Conservation (phyloP, 2,113 vertebrate genomes). For the Hemichromis elongatus region DNA sequence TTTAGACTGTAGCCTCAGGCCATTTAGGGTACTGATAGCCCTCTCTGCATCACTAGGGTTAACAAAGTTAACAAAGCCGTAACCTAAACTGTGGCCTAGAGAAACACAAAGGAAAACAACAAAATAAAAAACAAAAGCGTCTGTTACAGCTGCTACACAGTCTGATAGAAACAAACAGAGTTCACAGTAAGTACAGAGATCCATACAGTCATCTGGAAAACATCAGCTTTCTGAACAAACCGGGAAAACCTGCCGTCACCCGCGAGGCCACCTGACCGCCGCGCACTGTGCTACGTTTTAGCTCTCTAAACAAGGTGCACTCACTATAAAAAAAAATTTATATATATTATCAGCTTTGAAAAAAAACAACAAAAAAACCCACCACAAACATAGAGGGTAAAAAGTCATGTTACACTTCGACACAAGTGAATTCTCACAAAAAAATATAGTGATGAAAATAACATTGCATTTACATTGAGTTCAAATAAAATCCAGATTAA, state of each 20-base stretch:
- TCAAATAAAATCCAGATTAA: not conserved
- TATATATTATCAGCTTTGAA: too few relatives aligned
- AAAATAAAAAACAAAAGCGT: conserved; percentile 68
- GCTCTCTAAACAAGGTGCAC: not conserved
- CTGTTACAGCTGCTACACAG: conserved; percentile 21
- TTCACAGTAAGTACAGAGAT: not conserved
- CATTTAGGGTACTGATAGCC: conserved; percentile 99
- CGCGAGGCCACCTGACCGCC: not conserved
- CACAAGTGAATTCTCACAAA: not conserved
- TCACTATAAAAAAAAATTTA: not conserved
- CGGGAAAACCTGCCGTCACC: not conserved
- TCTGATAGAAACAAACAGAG: conserved; percentile 7
- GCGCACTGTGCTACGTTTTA: not conserved
- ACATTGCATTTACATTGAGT: not conserved
- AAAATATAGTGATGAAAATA: not conserved
- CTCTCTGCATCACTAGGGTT: conserved; percentile 97
- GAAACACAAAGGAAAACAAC: conserved; percentile 73
- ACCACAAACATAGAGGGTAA: not conserved
- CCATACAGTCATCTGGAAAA: not conserved
- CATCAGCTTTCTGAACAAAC: conserved; percentile 8
- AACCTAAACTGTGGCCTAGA: conserved; percentile 96
- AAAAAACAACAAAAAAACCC: not conserved
- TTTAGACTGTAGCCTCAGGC: conserved; percentile 99
- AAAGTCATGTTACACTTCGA: not conserved
- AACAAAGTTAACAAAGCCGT: conserved; percentile 99